A percentile compares a stretch with the other conserved stretches of the same genome.
Evolutionary conservation across 2,113 vertebrate species (phyloP).

Genomic region (Epinephelus moara): DNA sequence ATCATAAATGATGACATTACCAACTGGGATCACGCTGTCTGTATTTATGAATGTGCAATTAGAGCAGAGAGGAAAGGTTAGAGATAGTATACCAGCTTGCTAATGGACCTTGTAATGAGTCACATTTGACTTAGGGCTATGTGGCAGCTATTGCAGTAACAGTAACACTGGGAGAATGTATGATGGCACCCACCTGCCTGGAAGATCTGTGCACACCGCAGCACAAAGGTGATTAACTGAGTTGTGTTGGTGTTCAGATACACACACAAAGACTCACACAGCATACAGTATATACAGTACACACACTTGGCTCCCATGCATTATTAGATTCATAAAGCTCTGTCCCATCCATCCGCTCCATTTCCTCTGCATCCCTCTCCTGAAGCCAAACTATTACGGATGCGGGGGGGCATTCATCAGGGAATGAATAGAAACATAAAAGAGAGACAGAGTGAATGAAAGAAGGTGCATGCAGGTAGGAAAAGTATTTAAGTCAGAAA

Average conservation of each 20-base stretch:
- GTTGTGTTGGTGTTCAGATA: not conserved
- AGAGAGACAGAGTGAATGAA: not conserved
- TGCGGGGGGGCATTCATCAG: constrained; percentile 33
- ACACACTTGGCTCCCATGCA: constrained; percentile 42
- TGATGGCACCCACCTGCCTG: constrained; percentile 6
- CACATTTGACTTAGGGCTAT: constrained; percentile 24
- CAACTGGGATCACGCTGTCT: constrained; percentile 14
- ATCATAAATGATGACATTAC: constrained; percentile 17
- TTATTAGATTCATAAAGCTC: constrained; percentile 59
- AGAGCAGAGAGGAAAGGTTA: constrained; percentile 19
- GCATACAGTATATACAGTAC: constrained; percentile 14
- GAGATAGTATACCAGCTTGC: constrained; percentile 25
- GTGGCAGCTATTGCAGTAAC: constrained; percentile 8
- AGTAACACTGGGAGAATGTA: constrained; percentile 22
- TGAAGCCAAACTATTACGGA: constrained; percentile 48
- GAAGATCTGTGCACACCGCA: constrained; percentile 2
- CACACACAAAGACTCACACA: constrained; percentile 1
- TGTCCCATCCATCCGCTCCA: constrained; percentile 26
- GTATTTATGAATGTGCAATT: constrained; percentile 32
- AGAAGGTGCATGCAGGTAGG: constrained; percentile 2
- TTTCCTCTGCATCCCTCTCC: constrained; percentile 39
- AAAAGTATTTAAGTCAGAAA: not conserved
- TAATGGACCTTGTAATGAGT: constrained; percentile 49
- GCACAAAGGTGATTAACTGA: constrained; percentile 31
- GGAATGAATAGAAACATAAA: constrained; percentile 24